Conservation (phyloP, 1,140 invertebrate species). For the Reticulitermes speratus region DNA sequence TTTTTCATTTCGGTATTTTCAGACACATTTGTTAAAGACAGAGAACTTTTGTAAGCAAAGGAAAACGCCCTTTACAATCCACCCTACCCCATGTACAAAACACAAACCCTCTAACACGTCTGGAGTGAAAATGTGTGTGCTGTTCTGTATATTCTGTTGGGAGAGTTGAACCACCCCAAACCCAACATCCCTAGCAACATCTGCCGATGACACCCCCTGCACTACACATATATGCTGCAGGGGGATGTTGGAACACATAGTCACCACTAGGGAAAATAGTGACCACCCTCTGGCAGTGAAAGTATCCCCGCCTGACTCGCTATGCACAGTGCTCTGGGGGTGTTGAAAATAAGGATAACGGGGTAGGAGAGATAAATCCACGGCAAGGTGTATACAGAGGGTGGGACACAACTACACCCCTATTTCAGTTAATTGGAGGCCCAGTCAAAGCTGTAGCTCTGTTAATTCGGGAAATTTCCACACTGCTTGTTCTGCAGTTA, state of each 20-base stretch:
- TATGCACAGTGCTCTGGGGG: not conserved
- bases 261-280: not conserved
- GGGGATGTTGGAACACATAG: not conserved
- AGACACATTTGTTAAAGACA: not conserved
- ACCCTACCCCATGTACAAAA: not conserved
- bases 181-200: slow-evolving; percentile 13
- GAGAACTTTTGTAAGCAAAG: not conserved
- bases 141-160: not conserved
- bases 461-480: too few relatives aligned
- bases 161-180: slow-evolving; percentile 1
- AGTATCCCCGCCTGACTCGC: not conserved
- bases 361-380: not conserved
- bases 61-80: not conserved
- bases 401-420: not conserved
- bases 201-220: slow-evolving; percentile 3
- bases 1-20: not conserved
- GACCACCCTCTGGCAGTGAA: not conserved
- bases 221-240: not conserved
- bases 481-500: too few relatives aligned
- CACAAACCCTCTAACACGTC: not conserved
- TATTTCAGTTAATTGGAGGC: not conserved
- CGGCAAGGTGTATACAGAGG: not conserved
- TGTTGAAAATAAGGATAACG: not conserved
- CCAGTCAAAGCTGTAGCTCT: too few relatives aligned
- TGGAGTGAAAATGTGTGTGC: slow-evolving; percentile 7